These are phyloP conservation scores for Crocodylus rhombifer DNA, from an alignment of 2,797 vertebrate species.

Conservation along the genomic window DNA sequence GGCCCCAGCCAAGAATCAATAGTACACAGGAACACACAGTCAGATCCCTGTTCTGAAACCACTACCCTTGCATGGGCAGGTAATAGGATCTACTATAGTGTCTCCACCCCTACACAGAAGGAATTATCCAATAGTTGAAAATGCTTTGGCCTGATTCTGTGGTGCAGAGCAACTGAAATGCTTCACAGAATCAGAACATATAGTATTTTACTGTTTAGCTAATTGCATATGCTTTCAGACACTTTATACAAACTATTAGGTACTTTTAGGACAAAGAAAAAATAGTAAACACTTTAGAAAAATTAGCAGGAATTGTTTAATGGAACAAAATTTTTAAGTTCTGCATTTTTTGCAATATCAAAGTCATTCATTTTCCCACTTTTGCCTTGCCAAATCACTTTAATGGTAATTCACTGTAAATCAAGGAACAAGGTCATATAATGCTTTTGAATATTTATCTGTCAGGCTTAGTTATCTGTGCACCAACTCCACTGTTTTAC, in stretches of 20 bases:
- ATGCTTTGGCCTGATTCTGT: background rate
- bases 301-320: background rate
- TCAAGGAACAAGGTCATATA: background rate
- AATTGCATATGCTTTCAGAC: background rate
- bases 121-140: background rate
- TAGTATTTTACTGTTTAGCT: fast-evolving
- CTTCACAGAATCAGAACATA: background rate
- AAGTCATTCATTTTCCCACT: background rate
- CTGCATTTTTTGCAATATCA: background rate
- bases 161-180: fast-evolving
- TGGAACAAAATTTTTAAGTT: background rate
- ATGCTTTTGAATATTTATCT: background rate
- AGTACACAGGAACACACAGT: background rate
- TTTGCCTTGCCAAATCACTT: background rate
- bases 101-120: background rate
- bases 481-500: background rate
- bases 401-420: background rate
- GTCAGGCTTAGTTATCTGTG: conserved; percentile 1
- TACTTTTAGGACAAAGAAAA: background rate
- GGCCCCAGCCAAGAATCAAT: background rate
- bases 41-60: background rate
- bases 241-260: background rate
- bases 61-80: fast-evolving
- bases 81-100: background rate
- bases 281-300: background rate